Percentiles rank a stretch among this genome's conserved stretches.
Conservation (phyloP, 2,113 vertebrate species). For the Athene cunicularia region DNA sequence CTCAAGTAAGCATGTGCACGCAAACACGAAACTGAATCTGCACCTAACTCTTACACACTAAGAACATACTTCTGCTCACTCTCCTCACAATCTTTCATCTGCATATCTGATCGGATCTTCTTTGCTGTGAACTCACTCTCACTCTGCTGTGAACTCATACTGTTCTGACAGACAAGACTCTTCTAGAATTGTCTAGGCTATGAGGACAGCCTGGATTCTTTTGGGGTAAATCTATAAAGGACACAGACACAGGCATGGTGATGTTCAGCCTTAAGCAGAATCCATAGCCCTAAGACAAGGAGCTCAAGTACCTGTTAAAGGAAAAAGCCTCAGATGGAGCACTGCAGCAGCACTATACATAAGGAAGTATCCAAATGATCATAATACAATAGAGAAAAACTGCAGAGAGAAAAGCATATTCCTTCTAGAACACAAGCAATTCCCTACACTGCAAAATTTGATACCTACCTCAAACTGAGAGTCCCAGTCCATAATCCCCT, state of each 20-base stretch:
- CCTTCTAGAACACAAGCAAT: neutral
- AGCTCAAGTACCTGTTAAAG: neutral
- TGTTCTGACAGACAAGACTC: rapidly evolving
- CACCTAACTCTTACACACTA: neutral
- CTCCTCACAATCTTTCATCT: neutral
- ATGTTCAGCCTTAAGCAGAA: neutral
- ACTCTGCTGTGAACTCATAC: neutral
- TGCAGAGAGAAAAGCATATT: neutral
- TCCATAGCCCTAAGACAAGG: neutral
- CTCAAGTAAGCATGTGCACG: neutral
- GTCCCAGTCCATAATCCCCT: neutral
- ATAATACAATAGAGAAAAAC: neutral
- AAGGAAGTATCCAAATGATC: neutral
- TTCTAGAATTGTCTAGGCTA: neutral
- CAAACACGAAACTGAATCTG: neutral
- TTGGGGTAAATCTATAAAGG: neutral
- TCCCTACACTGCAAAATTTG: neutral
- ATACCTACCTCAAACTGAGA: neutral
- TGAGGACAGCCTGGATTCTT: neutral
- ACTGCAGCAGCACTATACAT: neutral
- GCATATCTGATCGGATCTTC: neutral
- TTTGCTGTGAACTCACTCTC: neutral
- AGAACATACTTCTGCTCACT: neutral
- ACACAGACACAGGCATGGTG: neutral
- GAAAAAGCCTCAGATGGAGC: neutral